These are phyloP conservation scores for Meriones psammophilus DNA, from an alignment of 2,797 vertebrate species.

Conservation along the genomic window DNA sequence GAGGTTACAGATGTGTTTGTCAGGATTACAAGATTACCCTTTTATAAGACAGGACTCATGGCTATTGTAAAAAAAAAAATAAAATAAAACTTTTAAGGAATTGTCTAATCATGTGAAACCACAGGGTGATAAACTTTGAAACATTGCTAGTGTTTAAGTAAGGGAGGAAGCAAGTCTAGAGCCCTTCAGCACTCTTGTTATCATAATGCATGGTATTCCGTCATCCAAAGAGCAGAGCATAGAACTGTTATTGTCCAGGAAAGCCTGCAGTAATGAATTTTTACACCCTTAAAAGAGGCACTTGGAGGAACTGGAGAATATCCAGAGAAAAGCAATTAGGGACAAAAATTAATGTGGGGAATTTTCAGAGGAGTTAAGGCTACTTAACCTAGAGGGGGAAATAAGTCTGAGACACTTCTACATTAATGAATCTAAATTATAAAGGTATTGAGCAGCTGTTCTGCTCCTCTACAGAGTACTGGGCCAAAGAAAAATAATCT, in stretches of 20 bases:
- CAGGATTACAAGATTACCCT: constrained; percentile 62
- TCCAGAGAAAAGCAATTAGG: constrained; percentile 73
- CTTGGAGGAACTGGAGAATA: constrained; percentile 69
- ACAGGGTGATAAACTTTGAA: constrained; percentile 43
- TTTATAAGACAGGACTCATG: constrained; percentile 11
- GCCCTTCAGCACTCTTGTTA: constrained; percentile 8
- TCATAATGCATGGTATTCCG: constrained; percentile 13
- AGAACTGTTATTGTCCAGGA: constrained; percentile 60
- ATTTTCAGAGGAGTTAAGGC: constrained; percentile 67
- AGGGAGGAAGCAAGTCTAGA: not conserved
- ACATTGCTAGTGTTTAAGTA: constrained; percentile 17
- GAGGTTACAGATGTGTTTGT: constrained; percentile 59
- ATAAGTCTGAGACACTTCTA: constrained; percentile 62
- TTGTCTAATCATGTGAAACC: constrained; percentile 32
- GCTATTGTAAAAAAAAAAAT: not conserved
- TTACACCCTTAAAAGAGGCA: constrained; percentile 62
- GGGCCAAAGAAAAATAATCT: constrained; percentile 30
- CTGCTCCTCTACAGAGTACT: not conserved
- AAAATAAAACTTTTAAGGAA: not conserved
- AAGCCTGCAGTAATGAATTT: constrained; percentile 67
- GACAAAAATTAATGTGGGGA: constrained; percentile 48
- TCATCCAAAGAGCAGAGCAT: constrained; percentile 14
- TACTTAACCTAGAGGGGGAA: constrained; percentile 68
- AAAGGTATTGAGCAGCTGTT: constrained; percentile 55
- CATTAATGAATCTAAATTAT: constrained; percentile 75